phyloP scores from a whole-genome alignment of 2,797 vertebrate species.

The Etheostoma nigrum region DNA sequence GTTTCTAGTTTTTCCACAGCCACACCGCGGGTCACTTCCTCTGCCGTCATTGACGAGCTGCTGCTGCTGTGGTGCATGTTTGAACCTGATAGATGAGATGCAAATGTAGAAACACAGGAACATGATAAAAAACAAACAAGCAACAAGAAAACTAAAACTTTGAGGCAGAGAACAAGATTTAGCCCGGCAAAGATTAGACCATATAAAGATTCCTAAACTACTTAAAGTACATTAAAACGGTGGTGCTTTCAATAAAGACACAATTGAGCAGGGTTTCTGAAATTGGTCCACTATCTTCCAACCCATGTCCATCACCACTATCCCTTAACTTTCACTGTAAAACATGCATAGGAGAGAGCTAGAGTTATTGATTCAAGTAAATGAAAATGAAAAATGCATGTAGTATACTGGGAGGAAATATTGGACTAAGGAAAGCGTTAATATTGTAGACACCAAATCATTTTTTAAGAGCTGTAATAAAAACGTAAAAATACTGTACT shows the following conservation, averaged over 20 bases:
- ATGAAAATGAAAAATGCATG: conserved; percentile 21
- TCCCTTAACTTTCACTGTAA: conserved; percentile 8
- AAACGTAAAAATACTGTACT: not conserved
- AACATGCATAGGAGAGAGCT: conserved; percentile 31
- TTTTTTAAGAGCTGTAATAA: not conserved
- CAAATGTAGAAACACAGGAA: not conserved
- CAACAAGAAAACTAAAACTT: not conserved
- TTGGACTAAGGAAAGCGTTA: not conserved
- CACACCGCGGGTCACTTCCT: conserved; percentile 90
- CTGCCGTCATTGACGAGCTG: conserved; percentile 79
- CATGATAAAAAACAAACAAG: not conserved
- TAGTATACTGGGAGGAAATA: conserved; percentile 20
- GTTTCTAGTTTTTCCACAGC: conserved; percentile 95
- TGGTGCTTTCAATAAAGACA: not conserved
- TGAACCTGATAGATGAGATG: conserved; percentile 81
- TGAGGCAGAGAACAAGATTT: not conserved
- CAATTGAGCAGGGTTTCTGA: conserved; percentile 8
- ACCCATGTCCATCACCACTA: conserved; percentile 19
- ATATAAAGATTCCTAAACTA: conserved; percentile 2
- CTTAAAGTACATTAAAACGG: not conserved
- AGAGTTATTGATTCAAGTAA: not conserved
- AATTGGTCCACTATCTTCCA: not conserved
- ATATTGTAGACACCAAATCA: not conserved
- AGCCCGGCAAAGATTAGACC: conserved; percentile 13
- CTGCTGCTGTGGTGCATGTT: conserved; percentile 89